phyloP scores from a whole-genome alignment of 2,888 invertebrate genomes.

The Gryllus longicercus region DNA sequence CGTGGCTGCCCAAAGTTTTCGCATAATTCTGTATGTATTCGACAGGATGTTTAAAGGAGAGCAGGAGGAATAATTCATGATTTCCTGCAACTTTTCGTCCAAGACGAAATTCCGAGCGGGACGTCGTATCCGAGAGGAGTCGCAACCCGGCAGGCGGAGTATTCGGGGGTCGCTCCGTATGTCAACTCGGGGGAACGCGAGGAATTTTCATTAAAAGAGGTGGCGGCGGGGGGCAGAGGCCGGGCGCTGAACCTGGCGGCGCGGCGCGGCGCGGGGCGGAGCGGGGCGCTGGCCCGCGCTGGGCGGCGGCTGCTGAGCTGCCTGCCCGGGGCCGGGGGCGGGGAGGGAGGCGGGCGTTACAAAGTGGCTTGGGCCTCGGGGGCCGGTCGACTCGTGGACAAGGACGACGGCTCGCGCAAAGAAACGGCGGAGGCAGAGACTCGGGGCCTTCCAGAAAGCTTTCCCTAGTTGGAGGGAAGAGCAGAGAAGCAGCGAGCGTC shows the following conservation, averaged over 20 bases:
- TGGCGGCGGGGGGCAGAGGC: background rate
- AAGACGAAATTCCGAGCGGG: background rate
- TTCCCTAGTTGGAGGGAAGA: too few relatives aligned
- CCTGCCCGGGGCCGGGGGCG: too few relatives aligned
- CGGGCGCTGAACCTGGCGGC: background rate
- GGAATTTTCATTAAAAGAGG: constrained; percentile 11
- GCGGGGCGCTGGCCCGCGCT: too few relatives aligned
- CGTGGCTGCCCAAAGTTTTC: background rate
- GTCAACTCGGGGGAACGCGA: background rate
- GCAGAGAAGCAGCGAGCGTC: too few relatives aligned
- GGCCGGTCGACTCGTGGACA: too few relatives aligned
- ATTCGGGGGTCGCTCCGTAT: background rate
- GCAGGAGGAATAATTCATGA: background rate
- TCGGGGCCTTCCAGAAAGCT: too few relatives aligned
- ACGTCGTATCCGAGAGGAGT: background rate
- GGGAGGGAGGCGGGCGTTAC: too few relatives aligned
- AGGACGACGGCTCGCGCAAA: too few relatives aligned
- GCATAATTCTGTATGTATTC: background rate
- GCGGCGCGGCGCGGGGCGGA: background rate
- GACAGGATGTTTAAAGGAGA: background rate
- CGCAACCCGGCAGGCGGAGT: background rate
- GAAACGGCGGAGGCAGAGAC: too few relatives aligned
- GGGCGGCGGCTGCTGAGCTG: too few relatives aligned
- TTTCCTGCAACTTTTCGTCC: background rate
- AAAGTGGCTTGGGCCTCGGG: too few relatives aligned